Percentiles rank a stretch among this genome's conserved stretches.
Conservation (phyloP, 2,797 vertebrate species). For the Echeneis naucrates region DNA sequence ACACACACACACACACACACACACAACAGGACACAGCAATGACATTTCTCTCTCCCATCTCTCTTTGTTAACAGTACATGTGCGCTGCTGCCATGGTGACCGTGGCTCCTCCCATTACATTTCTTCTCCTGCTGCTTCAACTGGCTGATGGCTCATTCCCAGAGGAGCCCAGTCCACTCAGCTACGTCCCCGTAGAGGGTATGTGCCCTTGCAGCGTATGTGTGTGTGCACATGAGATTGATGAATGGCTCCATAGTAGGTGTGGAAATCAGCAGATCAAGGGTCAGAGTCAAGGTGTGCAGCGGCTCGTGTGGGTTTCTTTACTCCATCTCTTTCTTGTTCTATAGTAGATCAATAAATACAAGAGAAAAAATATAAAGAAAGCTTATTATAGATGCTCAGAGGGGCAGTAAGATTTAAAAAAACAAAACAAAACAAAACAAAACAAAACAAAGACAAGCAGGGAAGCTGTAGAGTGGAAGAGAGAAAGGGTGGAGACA, state of each 20-base stretch:
- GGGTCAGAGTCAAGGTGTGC: constrained; percentile 67
- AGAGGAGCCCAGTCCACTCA: constrained; percentile 92
- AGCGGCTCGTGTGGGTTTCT: constrained; percentile 35
- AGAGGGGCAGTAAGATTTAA: constrained; percentile 37
- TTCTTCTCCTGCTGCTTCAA: constrained; percentile 87
- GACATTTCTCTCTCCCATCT: constrained; percentile 52
- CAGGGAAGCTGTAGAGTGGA: constrained; percentile 42
- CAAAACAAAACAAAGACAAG: too few relatives aligned
- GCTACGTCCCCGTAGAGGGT: constrained; percentile 91
- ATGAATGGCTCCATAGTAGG: constrained; percentile 74
- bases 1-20: constrained; percentile 25
- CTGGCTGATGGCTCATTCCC: constrained; percentile 88
- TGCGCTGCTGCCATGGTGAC: constrained; percentile 85
- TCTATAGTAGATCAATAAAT: constrained; percentile 29
- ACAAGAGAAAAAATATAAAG: constrained; percentile 2
- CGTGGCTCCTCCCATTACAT: constrained; percentile 80
- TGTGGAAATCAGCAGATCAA: constrained; percentile 74
- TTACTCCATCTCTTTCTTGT: not conserved
- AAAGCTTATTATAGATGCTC: constrained; percentile 24
- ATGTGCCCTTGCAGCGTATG: constrained; percentile 75
- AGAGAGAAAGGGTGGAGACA: constrained; percentile 57
- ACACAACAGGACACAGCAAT: constrained; percentile 28
- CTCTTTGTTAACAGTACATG: constrained; percentile 78
- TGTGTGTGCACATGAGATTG: constrained; percentile 45
- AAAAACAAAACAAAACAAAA: too few relatives aligned